These are phyloP conservation scores for Pocota personata DNA, from an alignment of 2,888 invertebrate species.

Conservation along the genomic window DNA sequence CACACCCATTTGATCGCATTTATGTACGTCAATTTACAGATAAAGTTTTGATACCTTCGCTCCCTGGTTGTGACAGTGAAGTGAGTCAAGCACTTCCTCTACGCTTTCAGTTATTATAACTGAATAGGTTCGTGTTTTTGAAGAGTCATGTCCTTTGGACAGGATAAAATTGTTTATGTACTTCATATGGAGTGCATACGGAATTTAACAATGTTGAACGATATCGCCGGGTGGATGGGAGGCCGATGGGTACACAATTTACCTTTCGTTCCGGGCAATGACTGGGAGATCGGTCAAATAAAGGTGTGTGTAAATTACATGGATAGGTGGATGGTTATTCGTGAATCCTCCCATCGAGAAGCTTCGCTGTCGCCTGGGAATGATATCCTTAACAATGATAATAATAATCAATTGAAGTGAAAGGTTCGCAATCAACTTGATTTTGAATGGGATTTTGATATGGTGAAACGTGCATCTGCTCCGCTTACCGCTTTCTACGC, in stretches of 20 bases:
- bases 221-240: neutral
- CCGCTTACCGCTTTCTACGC: neutral
- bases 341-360: conserved; percentile 26
- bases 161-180: conserved; percentile 66
- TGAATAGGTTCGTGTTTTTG: conserved; percentile 61
- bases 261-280: conserved; percentile 30
- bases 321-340: conserved; percentile 22
- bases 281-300: conserved; percentile 35
- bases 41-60: conserved; percentile 68
- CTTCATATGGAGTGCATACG: conserved; percentile 51
- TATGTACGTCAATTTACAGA: conserved; percentile 69
- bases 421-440: conserved; percentile 69
- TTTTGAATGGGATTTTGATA: conserved; percentile 60
- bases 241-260: conserved; percentile 18
- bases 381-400: conserved; percentile 68
- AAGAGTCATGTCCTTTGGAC: conserved; percentile 62
- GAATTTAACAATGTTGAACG: conserved; percentile 68
- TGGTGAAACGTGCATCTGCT: conserved; percentile 30
- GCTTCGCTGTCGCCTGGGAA: conserved; percentile 39
- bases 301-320: conserved; percentile 46
- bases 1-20: conserved; percentile 45
- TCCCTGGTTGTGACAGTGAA: conserved; percentile 70
- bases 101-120: conserved; percentile 52
- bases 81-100: conserved; percentile 55
- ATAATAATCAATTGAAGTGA: conserved; percentile 72